Percentiles rank a stretch among this genome's conserved stretches.
Conservation (phyloP, 2,113 vertebrate species). For the Tiliqua scincoides region DNA sequence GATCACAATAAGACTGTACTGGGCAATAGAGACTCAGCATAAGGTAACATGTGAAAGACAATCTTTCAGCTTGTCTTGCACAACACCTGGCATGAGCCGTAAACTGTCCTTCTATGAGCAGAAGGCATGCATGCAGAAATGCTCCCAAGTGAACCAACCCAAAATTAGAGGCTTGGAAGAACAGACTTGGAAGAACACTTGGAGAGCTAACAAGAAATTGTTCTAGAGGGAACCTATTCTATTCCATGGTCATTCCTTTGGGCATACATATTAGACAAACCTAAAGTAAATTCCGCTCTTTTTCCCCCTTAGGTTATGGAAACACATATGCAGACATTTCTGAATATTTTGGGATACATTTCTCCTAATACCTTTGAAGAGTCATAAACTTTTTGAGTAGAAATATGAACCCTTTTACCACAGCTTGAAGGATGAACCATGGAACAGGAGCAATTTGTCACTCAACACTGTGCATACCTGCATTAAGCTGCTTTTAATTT, state of each 20-base stretch:
- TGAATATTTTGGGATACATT: neutral
- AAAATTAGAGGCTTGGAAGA: neutral
- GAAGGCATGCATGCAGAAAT: neutral
- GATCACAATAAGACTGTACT: too few relatives aligned
- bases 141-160: neutral
- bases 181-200: too few relatives aligned
- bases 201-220: too few relatives aligned
- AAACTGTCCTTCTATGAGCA: neutral
- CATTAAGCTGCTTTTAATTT: constrained; percentile 73
- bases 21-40: too few relatives aligned
- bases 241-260: neutral
- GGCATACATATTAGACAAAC: neutral
- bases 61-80: neutral
- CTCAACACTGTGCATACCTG: constrained; percentile 51
- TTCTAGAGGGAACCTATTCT: too few relatives aligned
- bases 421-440: constrained; percentile 54
- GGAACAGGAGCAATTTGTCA: constrained; percentile 59
- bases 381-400: constrained; percentile 27
- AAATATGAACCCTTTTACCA: constrained; percentile 54
- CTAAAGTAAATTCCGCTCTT: too few relatives aligned
- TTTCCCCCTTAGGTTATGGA: neutral
- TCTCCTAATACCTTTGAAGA: constrained; percentile 30
- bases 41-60: too few relatives aligned
- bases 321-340: neutral
- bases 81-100: neutral